Evolutionary conservation across 2,797 vertebrate species (phyloP).

Genomic region (Ateles fusciceps): DNA sequence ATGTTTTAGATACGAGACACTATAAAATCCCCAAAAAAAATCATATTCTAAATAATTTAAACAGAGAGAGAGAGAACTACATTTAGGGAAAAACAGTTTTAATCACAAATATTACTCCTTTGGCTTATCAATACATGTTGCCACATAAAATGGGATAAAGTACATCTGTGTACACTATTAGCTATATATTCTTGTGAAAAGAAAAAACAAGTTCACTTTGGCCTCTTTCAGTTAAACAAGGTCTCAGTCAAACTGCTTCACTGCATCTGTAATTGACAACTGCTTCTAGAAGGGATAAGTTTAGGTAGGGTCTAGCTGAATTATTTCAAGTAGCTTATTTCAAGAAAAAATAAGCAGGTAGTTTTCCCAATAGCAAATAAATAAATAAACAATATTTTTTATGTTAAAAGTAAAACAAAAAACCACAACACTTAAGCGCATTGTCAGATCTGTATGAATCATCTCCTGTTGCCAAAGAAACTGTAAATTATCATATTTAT

Average conservation of each 20-base stretch:
- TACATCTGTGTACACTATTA: neutral
- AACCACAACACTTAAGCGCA: neutral
- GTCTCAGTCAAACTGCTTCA: neutral
- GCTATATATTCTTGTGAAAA: neutral
- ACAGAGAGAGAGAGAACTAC: neutral
- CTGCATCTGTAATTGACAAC: neutral
- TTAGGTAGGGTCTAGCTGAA: neutral
- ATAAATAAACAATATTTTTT: neutral
- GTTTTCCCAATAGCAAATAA: neutral
- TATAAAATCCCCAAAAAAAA: slow-evolving; percentile 12
- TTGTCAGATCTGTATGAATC: neutral
- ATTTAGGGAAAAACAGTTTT: neutral
- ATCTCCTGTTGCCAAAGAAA: slow-evolving; percentile 28
- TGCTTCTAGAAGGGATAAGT: neutral
- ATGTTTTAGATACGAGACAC: neutral
- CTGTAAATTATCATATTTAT: neutral
- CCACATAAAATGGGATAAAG: neutral
- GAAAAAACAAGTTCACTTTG: neutral
- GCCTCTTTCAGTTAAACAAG: neutral
- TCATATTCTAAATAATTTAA: neutral
- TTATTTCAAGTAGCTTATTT: neutral
- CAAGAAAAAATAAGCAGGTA: neutral
- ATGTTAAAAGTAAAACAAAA: neutral
- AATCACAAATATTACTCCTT: neutral
- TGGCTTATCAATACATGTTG: neutral